These are phyloP conservation scores for Drosophila willistoni DNA, from an alignment of 1,140 invertebrate species.

Conservation along the genomic window DNA sequence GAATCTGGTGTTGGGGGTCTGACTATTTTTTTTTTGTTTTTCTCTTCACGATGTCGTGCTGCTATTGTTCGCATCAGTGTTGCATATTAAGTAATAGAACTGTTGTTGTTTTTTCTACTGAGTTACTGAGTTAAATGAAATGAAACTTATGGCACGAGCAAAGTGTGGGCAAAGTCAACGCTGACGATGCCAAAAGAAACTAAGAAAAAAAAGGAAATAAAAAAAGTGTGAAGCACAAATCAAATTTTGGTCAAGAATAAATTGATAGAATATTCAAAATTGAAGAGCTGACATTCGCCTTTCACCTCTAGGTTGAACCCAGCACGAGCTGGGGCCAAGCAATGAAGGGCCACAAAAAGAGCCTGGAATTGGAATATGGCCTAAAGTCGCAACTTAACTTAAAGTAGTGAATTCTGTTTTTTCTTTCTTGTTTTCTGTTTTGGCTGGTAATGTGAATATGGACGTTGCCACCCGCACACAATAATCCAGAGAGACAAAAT, in stretches of 20 bases:
- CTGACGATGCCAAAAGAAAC: constrained; percentile 40
- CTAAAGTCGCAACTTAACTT: constrained; percentile 15
- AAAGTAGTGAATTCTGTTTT: constrained; percentile 50
- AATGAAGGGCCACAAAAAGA: constrained; percentile 11
- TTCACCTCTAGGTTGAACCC: constrained; percentile 70
- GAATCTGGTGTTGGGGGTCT: neutral
- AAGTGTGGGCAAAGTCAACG: constrained; percentile 18
- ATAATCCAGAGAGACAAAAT: constrained; percentile 14
- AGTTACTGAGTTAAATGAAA: constrained; percentile 5
- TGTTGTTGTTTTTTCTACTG: constrained; percentile 56
- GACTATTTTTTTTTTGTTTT: constrained; percentile 33
- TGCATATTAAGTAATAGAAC: constrained; percentile 79
- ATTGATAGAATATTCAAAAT: constrained; percentile 73
- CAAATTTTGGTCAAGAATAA: constrained; percentile 64
- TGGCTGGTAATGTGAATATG: constrained; percentile 17
- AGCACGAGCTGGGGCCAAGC: constrained; percentile 58
- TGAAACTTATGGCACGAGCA: constrained; percentile 38
- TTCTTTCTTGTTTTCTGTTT: neutral
- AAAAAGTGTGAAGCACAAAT: constrained; percentile 67
- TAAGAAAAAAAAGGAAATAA: constrained; percentile 12
- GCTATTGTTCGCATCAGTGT: constrained; percentile 75
- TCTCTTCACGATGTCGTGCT: constrained; percentile 55
- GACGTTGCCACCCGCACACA: constrained; percentile 66
- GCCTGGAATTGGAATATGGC: constrained; percentile 34
- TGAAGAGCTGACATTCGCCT: constrained; percentile 43